A percentile compares a stretch with the other conserved stretches of the same genome.
These are phyloP conservation scores for Sitobion miscanthi DNA, from an alignment of 1,140 invertebrate genomes.

Conservation along the genomic window DNA sequence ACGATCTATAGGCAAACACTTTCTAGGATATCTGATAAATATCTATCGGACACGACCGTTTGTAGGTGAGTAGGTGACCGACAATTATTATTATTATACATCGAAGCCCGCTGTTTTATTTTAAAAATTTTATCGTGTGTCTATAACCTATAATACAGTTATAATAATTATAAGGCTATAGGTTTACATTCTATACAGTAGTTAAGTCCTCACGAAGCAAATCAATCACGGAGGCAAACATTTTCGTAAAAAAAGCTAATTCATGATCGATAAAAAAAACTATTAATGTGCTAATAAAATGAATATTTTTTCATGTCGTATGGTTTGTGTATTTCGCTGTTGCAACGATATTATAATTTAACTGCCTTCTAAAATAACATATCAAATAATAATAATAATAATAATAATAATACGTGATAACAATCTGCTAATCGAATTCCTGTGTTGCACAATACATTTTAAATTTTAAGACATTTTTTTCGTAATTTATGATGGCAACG, in stretches of 20 bases:
- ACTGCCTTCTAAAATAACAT: not conserved
- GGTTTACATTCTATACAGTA: not conserved
- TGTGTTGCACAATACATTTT: not conserved
- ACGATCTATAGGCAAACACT: not conserved
- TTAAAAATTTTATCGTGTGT: not conserved
- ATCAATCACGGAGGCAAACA: not conserved
- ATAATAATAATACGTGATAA: not conserved
- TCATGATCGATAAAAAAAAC: not conserved
- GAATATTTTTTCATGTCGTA: not conserved
- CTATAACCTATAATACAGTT: constrained; percentile 12
- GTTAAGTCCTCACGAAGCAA: not conserved
- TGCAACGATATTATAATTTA: not conserved
- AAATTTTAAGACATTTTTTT: constrained; percentile 14
- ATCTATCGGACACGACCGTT: constrained; percentile 12
- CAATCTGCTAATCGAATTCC: not conserved
- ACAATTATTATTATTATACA: constrained; percentile 21
- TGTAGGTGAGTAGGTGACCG: constrained; percentile 36
- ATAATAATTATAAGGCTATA: not conserved
- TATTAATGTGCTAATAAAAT: not conserved
- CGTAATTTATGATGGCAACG: not conserved
- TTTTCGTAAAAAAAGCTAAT: not conserved
- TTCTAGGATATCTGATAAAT: constrained; percentile 29
- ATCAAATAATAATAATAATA: not conserved
- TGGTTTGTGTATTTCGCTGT: not conserved
- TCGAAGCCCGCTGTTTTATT: not conserved